phyloP scores from a whole-genome alignment of 2,888 invertebrate species.

The Brenthis daphne region DNA sequence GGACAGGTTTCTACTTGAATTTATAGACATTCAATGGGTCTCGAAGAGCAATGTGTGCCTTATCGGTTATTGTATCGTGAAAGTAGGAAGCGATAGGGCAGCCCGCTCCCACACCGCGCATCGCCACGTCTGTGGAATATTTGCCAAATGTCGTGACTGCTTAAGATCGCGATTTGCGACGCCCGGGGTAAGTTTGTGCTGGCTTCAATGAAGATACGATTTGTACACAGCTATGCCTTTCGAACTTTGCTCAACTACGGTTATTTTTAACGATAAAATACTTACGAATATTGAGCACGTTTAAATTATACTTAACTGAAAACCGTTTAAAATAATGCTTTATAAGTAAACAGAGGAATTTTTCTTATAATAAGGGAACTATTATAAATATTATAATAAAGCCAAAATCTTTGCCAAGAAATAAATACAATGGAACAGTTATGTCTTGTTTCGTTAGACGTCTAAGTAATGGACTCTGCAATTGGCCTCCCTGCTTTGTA shows the following conservation, averaged over 20 bases:
- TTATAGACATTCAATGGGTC: conserved; percentile 43
- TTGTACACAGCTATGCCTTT: conserved; percentile 71
- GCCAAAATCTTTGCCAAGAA: conserved; percentile 75
- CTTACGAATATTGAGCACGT: too few species aligned
- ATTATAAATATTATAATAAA: conserved; percentile 52
- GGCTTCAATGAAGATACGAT: conserved; percentile 75
- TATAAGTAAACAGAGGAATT: too few species aligned
- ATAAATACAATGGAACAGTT: conserved; percentile 78
- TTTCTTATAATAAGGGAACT: too few species aligned
- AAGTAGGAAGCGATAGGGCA: conserved; percentile 78
- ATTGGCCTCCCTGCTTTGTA: conserved; percentile 76
- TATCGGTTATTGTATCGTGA: conserved; percentile 71
- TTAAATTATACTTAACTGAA: not conserved
- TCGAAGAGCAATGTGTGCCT: conserved; percentile 58
- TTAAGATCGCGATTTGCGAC: conserved; percentile 78
- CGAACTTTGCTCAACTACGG: conserved; percentile 25
- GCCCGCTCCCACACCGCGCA: conserved; percentile 73
- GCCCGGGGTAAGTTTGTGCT: conserved; percentile 73
- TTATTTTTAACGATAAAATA: not conserved
- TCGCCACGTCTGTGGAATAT: conserved; percentile 73
- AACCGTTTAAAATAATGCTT: too few species aligned
- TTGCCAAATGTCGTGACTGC: conserved; percentile 81
- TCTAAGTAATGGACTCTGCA: conserved; percentile 67
- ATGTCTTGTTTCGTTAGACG: conserved; percentile 72
- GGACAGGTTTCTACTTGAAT: conserved; percentile 42